Percentiles rank a stretch among this genome's conserved stretches.
Evolutionary conservation across 2,888 invertebrate species (phyloP).

Genomic region (Rotaria macrura): DNA sequence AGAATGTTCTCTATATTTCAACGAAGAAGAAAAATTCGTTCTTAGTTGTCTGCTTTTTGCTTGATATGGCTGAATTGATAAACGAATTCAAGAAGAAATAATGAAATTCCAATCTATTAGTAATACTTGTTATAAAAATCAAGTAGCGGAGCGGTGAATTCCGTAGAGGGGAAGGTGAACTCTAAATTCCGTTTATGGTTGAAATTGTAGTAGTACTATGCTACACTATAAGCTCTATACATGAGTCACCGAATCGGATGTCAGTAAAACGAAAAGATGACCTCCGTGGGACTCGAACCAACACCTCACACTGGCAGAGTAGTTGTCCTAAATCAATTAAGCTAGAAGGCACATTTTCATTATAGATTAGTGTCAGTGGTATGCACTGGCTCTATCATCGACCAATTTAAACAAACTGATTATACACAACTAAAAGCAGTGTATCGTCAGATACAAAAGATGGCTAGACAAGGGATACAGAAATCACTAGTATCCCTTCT

Average conservation of each 20-base stretch:
- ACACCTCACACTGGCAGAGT: too few species aligned
- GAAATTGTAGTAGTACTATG: not conserved
- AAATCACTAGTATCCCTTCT: not conserved
- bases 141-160: not conserved
- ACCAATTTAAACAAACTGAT: not conserved
- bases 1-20: not conserved
- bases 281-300: too few species aligned
- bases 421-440: not conserved
- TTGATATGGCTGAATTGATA: not conserved
- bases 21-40: not conserved
- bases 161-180: not conserved
- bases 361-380: too few species aligned
- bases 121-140: not conserved
- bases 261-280: too few species aligned
- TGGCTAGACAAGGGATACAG: not conserved
- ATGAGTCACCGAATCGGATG: too few species aligned
- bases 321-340: too few species aligned
- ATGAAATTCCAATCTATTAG: not conserved
- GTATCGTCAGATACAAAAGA: not conserved
- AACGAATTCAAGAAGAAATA: not conserved
- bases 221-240: too few species aligned
- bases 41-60: not conserved
- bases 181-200: not conserved
- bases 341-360: too few species aligned
- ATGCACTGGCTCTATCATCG: too few species aligned